Conservation (phyloP, 2,797 vertebrate species). For the Varecia variegata region DNA sequence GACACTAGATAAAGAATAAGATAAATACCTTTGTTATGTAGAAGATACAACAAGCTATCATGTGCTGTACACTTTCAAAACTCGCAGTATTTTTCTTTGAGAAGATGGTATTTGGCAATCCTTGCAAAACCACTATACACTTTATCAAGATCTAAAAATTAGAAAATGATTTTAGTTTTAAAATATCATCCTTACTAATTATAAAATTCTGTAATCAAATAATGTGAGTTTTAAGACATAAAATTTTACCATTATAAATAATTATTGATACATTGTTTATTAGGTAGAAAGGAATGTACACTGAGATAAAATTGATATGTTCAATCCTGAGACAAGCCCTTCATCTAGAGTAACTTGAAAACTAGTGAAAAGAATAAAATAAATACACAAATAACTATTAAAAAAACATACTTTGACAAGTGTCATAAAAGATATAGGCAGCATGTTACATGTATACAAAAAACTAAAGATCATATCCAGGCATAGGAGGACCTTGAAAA, state of each 20-base stretch:
- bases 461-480: not conserved
- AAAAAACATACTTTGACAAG: constrained; percentile 31
- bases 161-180: constrained; percentile 51
- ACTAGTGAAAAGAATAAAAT: not conserved
- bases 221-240: not conserved
- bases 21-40: constrained; percentile 91
- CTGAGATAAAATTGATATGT: constrained; percentile 10
- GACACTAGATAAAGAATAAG: not conserved
- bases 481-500: not conserved
- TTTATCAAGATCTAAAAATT: constrained; percentile 92
- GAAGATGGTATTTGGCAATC: constrained; percentile 85
- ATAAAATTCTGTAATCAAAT: not conserved
- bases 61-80: constrained; percentile 90
- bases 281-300: not conserved
- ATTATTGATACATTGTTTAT: not conserved
- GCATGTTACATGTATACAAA: not conserved
- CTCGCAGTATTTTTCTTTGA: constrained; percentile 83
- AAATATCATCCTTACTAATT: constrained; percentile 22
- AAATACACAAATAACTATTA: not conserved
- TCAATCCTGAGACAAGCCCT: not conserved
- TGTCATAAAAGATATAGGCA: not conserved
- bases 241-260: not conserved
- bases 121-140: constrained; percentile 92
- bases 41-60: constrained; percentile 93
- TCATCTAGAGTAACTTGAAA: constrained; percentile 32